These are phyloP conservation scores for Panulirus ornatus DNA, from an alignment of 1,140 invertebrate species.

Conservation along the genomic window DNA sequence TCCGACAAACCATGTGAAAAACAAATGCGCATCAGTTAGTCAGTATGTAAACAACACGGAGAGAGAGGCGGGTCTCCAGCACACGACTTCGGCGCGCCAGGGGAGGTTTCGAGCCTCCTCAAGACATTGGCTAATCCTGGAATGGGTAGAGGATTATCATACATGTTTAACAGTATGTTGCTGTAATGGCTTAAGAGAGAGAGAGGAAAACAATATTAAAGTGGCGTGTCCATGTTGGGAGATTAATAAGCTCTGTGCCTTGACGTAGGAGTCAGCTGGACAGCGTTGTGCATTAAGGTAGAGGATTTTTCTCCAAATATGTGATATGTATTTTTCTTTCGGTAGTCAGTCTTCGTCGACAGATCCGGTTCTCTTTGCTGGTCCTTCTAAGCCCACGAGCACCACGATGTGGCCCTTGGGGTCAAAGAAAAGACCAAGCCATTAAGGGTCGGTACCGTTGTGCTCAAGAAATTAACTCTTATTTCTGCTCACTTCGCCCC, in stretches of 20 bases:
- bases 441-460: too few species aligned
- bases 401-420: too few species aligned
- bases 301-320: background rate
- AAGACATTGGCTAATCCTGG: background rate
- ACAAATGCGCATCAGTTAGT: background rate
- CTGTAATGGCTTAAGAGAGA: too few species aligned
- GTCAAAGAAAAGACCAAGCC: too few species aligned
- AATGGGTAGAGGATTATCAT: constrained; percentile 14
- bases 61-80: background rate
- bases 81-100: background rate
- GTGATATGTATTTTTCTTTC: background rate
- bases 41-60: background rate
- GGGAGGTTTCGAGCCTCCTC: background rate
- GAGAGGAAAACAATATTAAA: too few species aligned
- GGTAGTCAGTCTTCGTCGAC: background rate
- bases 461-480: too few species aligned
- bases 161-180: background rate
- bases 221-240: background rate
- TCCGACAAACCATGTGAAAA: constrained; percentile 1
- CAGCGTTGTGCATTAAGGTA: background rate
- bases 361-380: background rate
- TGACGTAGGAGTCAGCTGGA: background rate
- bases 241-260: constrained; percentile 13
- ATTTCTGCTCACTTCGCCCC: background rate
- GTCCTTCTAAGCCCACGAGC: too few species aligned